phyloP scores from a whole-genome alignment of 2,113 vertebrate species.

The Microtus montanus region DNA sequence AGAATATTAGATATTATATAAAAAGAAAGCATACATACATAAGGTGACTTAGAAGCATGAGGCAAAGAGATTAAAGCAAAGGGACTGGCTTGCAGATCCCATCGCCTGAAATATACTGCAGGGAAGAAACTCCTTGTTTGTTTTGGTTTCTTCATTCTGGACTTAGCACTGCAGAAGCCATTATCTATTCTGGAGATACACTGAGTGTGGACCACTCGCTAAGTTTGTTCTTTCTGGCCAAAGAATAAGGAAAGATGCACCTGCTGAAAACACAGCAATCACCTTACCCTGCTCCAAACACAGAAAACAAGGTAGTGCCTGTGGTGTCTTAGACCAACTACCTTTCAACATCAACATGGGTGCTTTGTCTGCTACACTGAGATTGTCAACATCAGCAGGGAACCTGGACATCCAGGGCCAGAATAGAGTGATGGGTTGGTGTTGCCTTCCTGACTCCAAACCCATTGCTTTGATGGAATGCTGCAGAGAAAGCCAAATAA shows the following conservation, averaged over 20 bases:
- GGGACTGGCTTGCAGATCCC: not conserved
- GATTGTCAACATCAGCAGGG: not conserved
- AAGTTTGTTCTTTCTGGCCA: not conserved
- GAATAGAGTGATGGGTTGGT: not conserved
- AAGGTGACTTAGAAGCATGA: not conserved
- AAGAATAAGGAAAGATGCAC: not conserved
- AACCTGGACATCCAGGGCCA: not conserved
- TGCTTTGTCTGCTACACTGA: no score
- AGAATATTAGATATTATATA: not conserved
- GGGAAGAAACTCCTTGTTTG: not conserved
- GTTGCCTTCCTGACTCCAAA: no score
- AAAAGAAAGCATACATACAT: not conserved
- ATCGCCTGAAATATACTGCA: not conserved
- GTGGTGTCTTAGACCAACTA: rapidly evolving
- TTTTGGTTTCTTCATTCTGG: not conserved
- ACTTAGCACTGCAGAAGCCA: not conserved
- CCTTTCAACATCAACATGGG: not conserved
- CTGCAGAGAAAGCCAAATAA: not conserved
- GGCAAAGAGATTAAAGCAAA: not conserved
- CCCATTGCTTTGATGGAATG: rapidly evolving
- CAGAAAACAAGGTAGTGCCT: not conserved
- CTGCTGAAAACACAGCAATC: not conserved
- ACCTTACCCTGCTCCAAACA: not conserved
- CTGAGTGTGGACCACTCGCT: not conserved
- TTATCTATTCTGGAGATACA: not conserved